Evolutionary conservation across 1,140 invertebrate genomes (phyloP), one percentile per base, ranked within the genome.

Genomic region (Ladona fulva): DNA sequence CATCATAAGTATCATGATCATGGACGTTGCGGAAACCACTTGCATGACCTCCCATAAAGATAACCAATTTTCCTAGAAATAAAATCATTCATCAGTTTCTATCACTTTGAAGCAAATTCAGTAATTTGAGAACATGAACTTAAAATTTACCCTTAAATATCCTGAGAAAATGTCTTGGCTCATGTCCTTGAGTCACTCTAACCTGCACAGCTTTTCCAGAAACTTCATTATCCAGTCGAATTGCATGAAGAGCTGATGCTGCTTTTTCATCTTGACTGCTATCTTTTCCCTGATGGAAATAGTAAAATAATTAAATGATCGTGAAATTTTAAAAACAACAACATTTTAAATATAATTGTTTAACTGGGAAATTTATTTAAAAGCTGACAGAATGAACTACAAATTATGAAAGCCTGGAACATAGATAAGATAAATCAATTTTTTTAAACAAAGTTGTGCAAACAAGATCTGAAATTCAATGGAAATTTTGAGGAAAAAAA

Each of bases 111-210:
- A 12, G 12, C 1, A 1, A 37, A 24, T 7, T 29, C 73, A 25
- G 14, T 75, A 3, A 5, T 10, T 25, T 19, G 16, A 22, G n/a
- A 19, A 22, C 1, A 19, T 22, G 7, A n/a, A n/a, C 3, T 22
- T 3, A 22, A 66, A 66, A 66, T 77, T 81, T 82, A 82, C 93
- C 93, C 85, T 92, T 90, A 84, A 95, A 95, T 78, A 95, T 91
- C 78, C 87, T 89, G 6, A 92, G 85, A 86, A 95, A 95, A 82
- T 94, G 91, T 11, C 90, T 88, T 1, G 91, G 90, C 81, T 95
- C 93, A 80, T 90, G 86, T 5, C 90, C 91, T 81, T 94, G 92
- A 11, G 89, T 88, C 16, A 94, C 90, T 79, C 92, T 87, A 10
- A 94, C 89, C 84, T 91, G 87, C 0, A 90, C 85, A 0, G 90